These are phyloP conservation scores for Anticlea derivata DNA, from an alignment of 2,888 invertebrate genomes.

Conservation along the genomic window DNA sequence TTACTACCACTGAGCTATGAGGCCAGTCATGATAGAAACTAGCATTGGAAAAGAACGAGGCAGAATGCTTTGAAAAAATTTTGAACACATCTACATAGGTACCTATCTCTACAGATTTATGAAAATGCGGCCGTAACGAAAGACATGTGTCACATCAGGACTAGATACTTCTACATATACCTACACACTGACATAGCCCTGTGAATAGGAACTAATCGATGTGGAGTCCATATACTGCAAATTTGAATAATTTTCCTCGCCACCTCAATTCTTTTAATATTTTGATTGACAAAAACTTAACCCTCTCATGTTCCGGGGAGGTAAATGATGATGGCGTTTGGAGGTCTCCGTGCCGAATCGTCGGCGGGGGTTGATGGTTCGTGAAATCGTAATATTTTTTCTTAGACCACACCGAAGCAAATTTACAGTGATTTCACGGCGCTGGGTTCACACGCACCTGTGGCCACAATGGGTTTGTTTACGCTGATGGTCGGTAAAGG, in stretches of 20 bases:
- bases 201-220: too few relatives aligned
- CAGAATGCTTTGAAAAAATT: too few relatives aligned
- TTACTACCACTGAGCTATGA: too few relatives aligned
- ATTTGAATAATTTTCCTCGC: conserved; percentile 40
- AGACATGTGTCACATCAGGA: too few relatives aligned
- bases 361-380: conserved; percentile 72
- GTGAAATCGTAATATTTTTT: conserved; percentile 74
- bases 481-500: conserved; percentile 49
- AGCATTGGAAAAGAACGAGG: too few relatives aligned
- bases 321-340: conserved; percentile 66
- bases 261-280: conserved; percentile 17
- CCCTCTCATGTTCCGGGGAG: conserved; percentile 42
- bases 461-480: conserved; percentile 61
- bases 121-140: too few relatives aligned
- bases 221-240: too few relatives aligned
- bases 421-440: conserved; percentile 80
- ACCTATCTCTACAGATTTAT: too few relatives aligned
- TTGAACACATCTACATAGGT: too few relatives aligned
- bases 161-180: too few relatives aligned
- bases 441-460: conserved; percentile 76
- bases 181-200: too few relatives aligned
- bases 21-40: neutral
- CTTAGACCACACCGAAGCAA: conserved; percentile 79
- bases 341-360: conserved; percentile 73
- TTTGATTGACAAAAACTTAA: conserved; percentile 38